Conservation (phyloP, 2,888 invertebrate species). For the Listrodromus nycthemerus region DNA sequence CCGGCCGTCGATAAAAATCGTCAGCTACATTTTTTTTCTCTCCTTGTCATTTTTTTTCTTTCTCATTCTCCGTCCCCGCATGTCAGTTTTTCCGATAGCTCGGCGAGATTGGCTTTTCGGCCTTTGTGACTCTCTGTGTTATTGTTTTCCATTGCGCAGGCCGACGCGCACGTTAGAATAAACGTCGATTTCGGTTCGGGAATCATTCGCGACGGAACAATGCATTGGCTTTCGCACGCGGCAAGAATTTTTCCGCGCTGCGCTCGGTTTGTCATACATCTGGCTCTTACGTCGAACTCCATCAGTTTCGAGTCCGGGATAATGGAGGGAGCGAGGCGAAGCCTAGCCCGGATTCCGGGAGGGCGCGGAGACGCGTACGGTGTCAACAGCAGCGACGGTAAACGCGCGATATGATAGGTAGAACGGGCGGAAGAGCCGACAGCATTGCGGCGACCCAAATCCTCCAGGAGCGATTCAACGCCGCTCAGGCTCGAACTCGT, state of each 20-base stretch:
- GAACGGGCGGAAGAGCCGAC: conserved; percentile 54
- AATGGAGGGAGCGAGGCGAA: conserved; percentile 3
- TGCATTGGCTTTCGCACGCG: conserved; percentile 4
- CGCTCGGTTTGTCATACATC: background rate
- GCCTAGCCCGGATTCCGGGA: conserved; percentile 6
- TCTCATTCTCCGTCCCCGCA: background rate
- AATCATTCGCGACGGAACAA: background rate
- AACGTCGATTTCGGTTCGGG: background rate
- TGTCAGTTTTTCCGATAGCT: conserved; percentile 48
- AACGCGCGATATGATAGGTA: conserved; percentile 33
- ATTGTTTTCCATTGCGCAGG: background rate
- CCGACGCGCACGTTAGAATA: background rate
- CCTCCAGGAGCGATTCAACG: conserved; percentile 49
- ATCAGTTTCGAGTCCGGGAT: background rate
- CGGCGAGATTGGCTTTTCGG: conserved; percentile 34
- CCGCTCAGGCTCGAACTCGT: conserved; percentile 7
- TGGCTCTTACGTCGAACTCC: background rate
- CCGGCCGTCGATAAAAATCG: conserved; percentile 31
- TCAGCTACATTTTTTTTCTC: conserved; percentile 7
- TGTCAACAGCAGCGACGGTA: conserved; percentile 26
- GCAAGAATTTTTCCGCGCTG: background rate
- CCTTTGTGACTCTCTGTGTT: background rate
- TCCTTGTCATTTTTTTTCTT: background rate
- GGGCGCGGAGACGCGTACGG: conserved; percentile 4
- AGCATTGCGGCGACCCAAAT: conserved; percentile 68